These are phyloP conservation scores for Anagyrus pseudococci DNA, from an alignment of 2,888 invertebrate genomes.

Conservation along the genomic window DNA sequence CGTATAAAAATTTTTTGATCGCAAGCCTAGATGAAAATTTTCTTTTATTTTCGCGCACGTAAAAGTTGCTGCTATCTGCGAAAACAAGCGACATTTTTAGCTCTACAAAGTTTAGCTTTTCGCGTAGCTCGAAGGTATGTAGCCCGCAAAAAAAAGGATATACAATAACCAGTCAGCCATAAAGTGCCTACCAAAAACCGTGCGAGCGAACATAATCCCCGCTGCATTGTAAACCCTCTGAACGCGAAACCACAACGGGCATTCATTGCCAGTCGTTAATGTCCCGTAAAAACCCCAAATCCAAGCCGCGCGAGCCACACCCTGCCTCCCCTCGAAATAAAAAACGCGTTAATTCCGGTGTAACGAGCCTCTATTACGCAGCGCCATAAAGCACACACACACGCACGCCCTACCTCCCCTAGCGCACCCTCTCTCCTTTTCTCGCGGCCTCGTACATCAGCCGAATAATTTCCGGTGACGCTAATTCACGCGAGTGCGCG, in stretches of 20 bases:
- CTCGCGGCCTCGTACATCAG: slow-evolving; percentile 26
- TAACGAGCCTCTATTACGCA: neutral
- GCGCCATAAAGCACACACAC: neutral
- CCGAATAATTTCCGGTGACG: slow-evolving; percentile 23
- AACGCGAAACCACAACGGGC: neutral
- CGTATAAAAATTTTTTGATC: no score
- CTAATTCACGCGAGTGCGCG: neutral
- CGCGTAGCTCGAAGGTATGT: no score
- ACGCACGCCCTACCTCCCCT: neutral
- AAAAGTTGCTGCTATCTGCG: no score
- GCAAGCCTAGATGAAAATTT: no score
- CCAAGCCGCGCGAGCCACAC: neutral
- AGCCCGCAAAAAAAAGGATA: no score
- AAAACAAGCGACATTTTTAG: no score
- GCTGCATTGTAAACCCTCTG: neutral
- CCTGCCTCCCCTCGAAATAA: neutral
- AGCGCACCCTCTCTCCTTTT: neutral
- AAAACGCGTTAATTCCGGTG: neutral
- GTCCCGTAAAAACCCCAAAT: neutral
- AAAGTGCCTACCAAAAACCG: no score
- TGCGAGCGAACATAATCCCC: no score
- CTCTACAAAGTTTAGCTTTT: no score
- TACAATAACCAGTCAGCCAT: no score
- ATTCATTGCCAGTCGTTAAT: no score
- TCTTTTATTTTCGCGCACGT: no score